These are phyloP conservation scores for Druon quercuslanigerum DNA, from an alignment of 1,140 invertebrate species.

Conservation along the genomic window DNA sequence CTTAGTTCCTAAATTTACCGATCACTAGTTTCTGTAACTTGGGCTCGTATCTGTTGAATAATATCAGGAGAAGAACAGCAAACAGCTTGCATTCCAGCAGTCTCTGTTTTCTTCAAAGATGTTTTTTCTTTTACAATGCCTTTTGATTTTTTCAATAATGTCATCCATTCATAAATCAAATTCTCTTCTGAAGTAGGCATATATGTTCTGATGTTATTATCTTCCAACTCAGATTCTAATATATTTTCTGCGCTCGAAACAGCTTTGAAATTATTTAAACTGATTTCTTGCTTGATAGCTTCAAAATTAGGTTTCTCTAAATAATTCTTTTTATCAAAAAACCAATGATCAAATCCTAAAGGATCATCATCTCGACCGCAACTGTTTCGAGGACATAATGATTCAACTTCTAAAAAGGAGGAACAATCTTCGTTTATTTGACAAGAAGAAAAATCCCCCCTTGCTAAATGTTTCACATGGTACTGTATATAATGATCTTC, in stretches of 20 bases:
- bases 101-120: not conserved
- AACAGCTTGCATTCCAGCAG: not conserved
- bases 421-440: no score
- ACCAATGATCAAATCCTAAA: no score
- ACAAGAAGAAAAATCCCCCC: no score
- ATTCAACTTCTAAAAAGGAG: no score
- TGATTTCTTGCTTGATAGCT: not conserved
- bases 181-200: constrained; percentile 53
- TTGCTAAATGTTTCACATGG: no score
- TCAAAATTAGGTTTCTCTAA: no score
- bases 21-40: not conserved
- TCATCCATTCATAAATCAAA: constrained; percentile 49
- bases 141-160: constrained; percentile 4
- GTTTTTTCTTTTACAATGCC: not conserved
- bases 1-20: not conserved
- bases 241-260: not conserved
- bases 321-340: no score
- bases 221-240: not conserved
- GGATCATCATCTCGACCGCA: no score
- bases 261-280: not conserved
- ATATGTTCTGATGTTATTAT: constrained; percentile 33
- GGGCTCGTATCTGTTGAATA: not conserved
- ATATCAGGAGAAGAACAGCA: not conserved
- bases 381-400: no score
- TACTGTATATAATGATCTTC: no score